Evolutionary conservation across 2,113 vertebrate species (phyloP).

Genomic region (Nanorana parkeri): DNA sequence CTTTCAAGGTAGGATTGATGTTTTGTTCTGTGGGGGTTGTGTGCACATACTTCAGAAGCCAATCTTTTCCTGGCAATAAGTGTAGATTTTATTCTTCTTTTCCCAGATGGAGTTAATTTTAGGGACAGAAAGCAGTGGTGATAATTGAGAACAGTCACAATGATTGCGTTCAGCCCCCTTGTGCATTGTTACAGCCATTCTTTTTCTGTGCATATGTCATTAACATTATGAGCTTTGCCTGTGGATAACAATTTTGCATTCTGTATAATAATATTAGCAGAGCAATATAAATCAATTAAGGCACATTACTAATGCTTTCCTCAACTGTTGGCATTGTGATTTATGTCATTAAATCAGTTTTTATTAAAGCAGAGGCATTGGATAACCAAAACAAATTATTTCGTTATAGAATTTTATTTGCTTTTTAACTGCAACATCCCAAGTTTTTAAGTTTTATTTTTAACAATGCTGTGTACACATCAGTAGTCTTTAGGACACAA

Average conservation of each 20-base stretch:
- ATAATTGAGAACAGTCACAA: background rate
- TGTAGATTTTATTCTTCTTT: conserved; percentile 12
- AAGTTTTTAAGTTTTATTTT: background rate
- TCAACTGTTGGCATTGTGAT: conserved; percentile 5
- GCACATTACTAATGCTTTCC: conserved; percentile 13
- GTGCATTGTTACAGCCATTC: conserved; percentile 13
- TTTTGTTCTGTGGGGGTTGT: background rate
- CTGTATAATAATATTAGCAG: conserved; percentile 11
- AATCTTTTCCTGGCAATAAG: conserved; percentile 17
- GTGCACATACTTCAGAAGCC: conserved; percentile 1
- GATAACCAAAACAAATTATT: conserved; percentile 16
- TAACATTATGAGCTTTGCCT: conserved; percentile 31
- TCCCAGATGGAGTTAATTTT: background rate
- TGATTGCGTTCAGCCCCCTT: background rate
- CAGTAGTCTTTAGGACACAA: too few relatives aligned
- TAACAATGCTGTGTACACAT: too few relatives aligned
- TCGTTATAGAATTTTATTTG: background rate
- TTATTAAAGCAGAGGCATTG: conserved; percentile 7
- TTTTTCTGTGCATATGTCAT: conserved; percentile 18
- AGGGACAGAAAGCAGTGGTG: conserved; percentile 21
- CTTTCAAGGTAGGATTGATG: conserved; percentile 84
- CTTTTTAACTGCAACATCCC: background rate
- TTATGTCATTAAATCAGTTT: conserved; percentile 21
- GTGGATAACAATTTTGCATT: conserved; percentile 4
- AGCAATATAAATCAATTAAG: conserved; percentile 32